Evolutionary conservation across 1,140 invertebrate genomes (phyloP), one percentile per base, ranked within the genome.

Genomic region (Papilio polytes): DNA sequence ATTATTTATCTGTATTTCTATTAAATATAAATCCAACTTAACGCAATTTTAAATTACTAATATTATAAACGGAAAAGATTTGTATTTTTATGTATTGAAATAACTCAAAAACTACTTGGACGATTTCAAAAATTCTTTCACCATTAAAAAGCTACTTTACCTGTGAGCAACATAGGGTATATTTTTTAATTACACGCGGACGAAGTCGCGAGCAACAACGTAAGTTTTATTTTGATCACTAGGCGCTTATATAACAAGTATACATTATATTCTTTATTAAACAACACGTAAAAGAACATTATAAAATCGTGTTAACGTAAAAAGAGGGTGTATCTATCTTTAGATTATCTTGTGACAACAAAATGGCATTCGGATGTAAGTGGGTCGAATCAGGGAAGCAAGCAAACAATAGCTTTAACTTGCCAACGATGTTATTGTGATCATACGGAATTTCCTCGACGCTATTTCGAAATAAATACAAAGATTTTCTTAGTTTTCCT

Each of bases 401-500:
- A 59, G 56, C 56, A 59, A 59, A 59, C 56, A 59, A 59, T 59
- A 9, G 56, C n/a, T 22, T 59, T 59, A 59, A 59, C 56, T 59
- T 59, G 56, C 56, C 56, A 59, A 59, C 56, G 48, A 51, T 51
- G 56, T 59, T 59, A 59, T 59, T 59, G 56, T 59, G 56, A 59
- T 59, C 56, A 59, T 59, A 59, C 56, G 56, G 56, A 59, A 63
- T 63, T 63, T 22, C 20, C 59, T 63, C 20, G 59, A 1, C 20
- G 59, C 56, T 63, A 63, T 22, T 63, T 22, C 20, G 22, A 26
- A 63, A 63, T 63, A 63, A 63, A 63, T 20, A 26, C 20, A 22
- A 63, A 26, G 59, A 26, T 63, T 26, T 26, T 63, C 59, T 63
- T 63, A 63, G 10, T 63, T 63, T 63, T 22, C 59, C 20, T 63